Evolutionary conservation across 2,888 invertebrate species (phyloP).

Genomic region (Herminia tarsipennalis): DNA sequence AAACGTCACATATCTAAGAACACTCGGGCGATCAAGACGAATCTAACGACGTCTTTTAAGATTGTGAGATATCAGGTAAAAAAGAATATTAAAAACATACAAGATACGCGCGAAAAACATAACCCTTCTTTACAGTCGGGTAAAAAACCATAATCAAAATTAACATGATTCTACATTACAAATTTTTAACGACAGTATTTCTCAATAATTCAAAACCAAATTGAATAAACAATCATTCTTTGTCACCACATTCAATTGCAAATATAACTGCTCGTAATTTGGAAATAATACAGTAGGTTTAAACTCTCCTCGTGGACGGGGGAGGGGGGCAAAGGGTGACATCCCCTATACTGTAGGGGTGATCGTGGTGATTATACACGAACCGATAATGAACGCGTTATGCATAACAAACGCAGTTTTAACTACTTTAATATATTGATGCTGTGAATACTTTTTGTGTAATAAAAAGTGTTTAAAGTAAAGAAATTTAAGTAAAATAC

Average conservation of each 20-base stretch:
- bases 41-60: no score
- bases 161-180: no score
- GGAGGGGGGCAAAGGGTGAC: conserved; percentile 38
- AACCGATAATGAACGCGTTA: conserved; percentile 42
- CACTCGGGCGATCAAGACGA: no score
- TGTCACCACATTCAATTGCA: conserved; percentile 20
- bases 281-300: conserved; percentile 15
- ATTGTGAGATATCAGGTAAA: no score
- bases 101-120: no score
- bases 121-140: no score
- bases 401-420: conserved; percentile 21
- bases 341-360: conserved; percentile 44
- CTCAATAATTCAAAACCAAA: background rate
- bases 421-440: background rate
- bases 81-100: no score
- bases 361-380: conserved; percentile 65
- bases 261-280: conserved; percentile 32
- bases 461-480: no score
- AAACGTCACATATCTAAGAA: no score
- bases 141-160: no score
- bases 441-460: no score
- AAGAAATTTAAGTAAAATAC: no score
- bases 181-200: background rate
- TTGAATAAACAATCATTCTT: background rate
- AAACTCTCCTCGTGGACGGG: conserved; percentile 11